Base-by-base conservation (phyloP, 2,797 vertebrate genomes). In the Peromyscus melanophrys region DNA sequence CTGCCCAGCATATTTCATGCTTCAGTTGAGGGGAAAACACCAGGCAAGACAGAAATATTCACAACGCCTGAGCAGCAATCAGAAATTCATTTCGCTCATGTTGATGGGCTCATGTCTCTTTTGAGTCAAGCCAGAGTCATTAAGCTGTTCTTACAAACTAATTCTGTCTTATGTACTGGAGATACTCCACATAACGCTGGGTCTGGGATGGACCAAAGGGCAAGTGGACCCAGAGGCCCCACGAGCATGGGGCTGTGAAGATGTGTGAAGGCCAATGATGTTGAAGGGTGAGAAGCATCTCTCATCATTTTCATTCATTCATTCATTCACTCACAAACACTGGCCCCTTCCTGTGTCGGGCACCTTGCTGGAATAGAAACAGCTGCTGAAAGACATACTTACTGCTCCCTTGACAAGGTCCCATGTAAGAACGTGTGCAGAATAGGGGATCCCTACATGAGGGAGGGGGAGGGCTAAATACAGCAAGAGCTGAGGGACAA, bases 21-120 rank as follows among this genome's bases (percentile, higher is more conserved):
- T 96, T 95, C 94, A 97, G 57, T 49, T 71, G 86, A 80, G 65
- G 29, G 49, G 0, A 12, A 94, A 96, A 71, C 92, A 86, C 2
- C 0, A 4, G 57, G 16, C 9, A 86, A 96, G 93, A 93, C 69
- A 89, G 97, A 94, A 97, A 95, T 52, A 96, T 14, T 93, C 52
- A 52, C 43, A 65, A 29, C 11, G 67, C 67, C 96, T 46, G 89
- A 95, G 77, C 0, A 3, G 57, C 63, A 87, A 97, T 27, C 95
- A 94, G 95, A 97, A 98, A 98, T 93, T 94, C 75, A 96, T 97
- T 97, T 89, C n/a, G 4, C 69, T 96, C 6, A 57, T 65, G 78
- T 84, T 98, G 95, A 77, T 23, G 19, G 6, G 49, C 82, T 97
- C 77, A 5, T 55, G 73, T 96, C 91, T 93, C 96, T 95, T 90